Evolutionary conservation across 2,113 vertebrate species (phyloP), one percentile per base, ranked within the genome.

Genomic region (Propithecus coquereli): DNA sequence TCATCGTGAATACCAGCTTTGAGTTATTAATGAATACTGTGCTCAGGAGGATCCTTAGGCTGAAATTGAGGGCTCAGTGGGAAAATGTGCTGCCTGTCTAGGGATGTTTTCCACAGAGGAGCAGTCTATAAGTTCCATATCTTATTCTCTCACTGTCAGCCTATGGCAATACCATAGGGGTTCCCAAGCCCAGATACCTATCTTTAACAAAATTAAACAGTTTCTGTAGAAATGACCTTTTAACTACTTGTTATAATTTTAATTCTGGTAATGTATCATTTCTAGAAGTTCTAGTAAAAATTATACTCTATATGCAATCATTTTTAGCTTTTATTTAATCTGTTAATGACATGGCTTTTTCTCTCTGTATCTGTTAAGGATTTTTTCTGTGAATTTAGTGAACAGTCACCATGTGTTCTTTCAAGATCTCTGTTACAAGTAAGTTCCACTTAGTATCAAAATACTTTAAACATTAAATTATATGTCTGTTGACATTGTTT

Each of bases 301-400:
- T 91, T 52, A 45, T 0, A 43, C 11, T 70, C 13, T 91, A 10
- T 87, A 8, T 91, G 37, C 34, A 50, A 47, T 77, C 34, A 63
- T 50, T 85, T 81, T 65, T 7, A 34, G 5, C 14, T 96, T 76
- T 76, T 94, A 37, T 77, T 84, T 91, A 91, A 57, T 85, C 17
- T 95, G 4, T 90, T 94, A 95, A 76, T 98, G 88, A 95, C n/a
- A 30, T 66, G 61, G 59, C 9, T 82, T 92, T 17, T 96, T 87
- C 47, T 57, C 45, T 82, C 3, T 97, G 85, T 95, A 27, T 96
- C 59, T 90, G 16, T 92, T 90, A 99, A 99, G 99, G 99, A 99
- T 96, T 99, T 99, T 97, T 99, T 99, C 98, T 99, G 99, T 99
- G 99, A 99, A 97, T 99, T 99, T 98, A 99, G 99, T 97, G 99